Evolutionary conservation across 2,113 vertebrate species (phyloP), one percentile per base, ranked within the genome.

Genomic region (Acinonyx jubatus): DNA sequence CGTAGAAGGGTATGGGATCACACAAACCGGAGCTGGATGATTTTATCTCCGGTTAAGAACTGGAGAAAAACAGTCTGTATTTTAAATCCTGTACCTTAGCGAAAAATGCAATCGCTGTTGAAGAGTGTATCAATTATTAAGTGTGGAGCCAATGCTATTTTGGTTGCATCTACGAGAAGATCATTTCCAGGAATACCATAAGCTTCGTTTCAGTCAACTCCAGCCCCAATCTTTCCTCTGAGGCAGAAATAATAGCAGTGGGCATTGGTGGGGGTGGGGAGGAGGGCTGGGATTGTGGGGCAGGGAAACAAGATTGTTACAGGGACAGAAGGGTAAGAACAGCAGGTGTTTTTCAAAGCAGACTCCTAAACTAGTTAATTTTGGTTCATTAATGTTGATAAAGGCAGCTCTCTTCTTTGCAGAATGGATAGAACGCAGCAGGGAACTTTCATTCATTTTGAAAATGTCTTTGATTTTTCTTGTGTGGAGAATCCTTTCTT

Each of bases 121-220:
- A 96, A 96, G 48, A 91, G 88, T 55, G 0, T 94, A 97, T 97
- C 91, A 95, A 95, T 97, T 94, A 97, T 97, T 97, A 97, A 95
- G 45, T 8, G 27, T 33, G 21, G 61, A 85, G 81, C 48, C 69
- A 41, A 71, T 81, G 89, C 91, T 97, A 97, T 97, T 97, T 97
- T 96, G 89, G 89, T 96, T 91, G 52, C 65, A 74, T 83, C 68
- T 93, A 84, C 86, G 76, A 93, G 93, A 96, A 91, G 96, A 79
- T 96, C 93, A 94, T 94, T 98, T 97, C 95, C 85, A 85, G 94
- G 94, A 97, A 97, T 31, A 69, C 69, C 55, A 76, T 85, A 92
- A 0, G 0, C 83, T 92, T 96, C 0, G 1, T 38, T 87, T 68
- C 50, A 88, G 89, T 79, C 68, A 86, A 87, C 33, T 33, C 48